Conservation (phyloP, 1,140 invertebrate species). For the Hyposmocoma kahamanoa region DNA sequence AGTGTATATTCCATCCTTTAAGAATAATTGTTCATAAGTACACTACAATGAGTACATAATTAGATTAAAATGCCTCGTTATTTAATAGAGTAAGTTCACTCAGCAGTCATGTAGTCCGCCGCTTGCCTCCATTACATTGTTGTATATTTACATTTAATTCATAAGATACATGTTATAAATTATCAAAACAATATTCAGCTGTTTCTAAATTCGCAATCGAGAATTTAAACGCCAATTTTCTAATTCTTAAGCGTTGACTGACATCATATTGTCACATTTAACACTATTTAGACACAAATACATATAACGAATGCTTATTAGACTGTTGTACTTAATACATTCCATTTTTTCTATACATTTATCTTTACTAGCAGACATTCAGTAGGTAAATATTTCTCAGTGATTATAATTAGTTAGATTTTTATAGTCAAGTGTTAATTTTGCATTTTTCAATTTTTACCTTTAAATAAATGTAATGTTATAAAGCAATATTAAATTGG, state of each 20-base stretch:
- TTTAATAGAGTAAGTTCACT: constrained; percentile 54
- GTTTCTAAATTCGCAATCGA: constrained; percentile 46
- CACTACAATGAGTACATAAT: constrained; percentile 60
- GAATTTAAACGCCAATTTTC: constrained; percentile 35
- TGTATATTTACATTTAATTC: constrained; percentile 54
- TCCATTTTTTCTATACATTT: constrained; percentile 61
- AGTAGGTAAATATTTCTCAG: constrained; percentile 32
- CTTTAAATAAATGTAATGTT: constrained; percentile 16
- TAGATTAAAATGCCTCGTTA: constrained; percentile 51
- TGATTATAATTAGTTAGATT: constrained; percentile 55
- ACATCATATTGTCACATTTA: constrained; percentile 40
- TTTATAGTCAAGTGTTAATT: constrained; percentile 39
- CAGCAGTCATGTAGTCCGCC: constrained; percentile 39
- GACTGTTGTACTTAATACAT: constrained; percentile 67
- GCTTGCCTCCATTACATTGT: constrained; percentile 57
- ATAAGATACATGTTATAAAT: constrained; percentile 36
- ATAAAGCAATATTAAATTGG: constrained; percentile 27
- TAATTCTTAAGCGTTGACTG: constrained; percentile 48
- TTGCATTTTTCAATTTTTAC: constrained; percentile 43
- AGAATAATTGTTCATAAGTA: constrained; percentile 56
- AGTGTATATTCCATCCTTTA: constrained; percentile 72
- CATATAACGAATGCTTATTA: constrained; percentile 48
- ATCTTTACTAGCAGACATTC: constrained; percentile 36
- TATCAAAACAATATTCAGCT: constrained; percentile 42
- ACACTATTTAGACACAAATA: constrained; percentile 11